These are phyloP conservation scores for Parthenolecanium corni DNA, from an alignment of 2,888 invertebrate species.

Conservation along the genomic window DNA sequence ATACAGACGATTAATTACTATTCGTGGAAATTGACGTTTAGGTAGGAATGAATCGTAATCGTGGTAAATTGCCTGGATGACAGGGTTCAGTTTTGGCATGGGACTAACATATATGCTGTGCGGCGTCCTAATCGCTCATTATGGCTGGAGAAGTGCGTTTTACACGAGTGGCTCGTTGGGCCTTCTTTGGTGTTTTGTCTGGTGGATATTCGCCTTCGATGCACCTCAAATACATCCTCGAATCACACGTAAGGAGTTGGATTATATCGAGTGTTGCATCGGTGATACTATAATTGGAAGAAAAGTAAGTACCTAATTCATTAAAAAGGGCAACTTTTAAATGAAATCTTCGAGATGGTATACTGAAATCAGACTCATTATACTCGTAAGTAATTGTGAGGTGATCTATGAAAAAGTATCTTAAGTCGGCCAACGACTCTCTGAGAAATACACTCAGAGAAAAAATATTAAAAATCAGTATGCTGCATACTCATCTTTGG, in stretches of 20 bases:
- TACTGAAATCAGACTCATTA: no score
- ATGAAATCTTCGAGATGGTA: no score
- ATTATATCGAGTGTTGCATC: conserved; percentile 54
- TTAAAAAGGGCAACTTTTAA: background rate
- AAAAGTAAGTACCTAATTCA: conserved; percentile 36
- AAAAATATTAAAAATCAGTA: no score
- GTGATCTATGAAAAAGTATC: no score
- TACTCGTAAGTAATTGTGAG: no score
- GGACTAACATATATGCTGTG: conserved; percentile 58
- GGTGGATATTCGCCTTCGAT: conserved; percentile 57
- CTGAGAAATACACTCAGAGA: no score
- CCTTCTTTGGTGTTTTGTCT: conserved; percentile 52
- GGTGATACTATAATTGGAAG: conserved; percentile 43
- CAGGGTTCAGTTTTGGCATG: conserved; percentile 61
- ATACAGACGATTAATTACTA: conserved; percentile 1
- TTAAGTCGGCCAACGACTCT: no score
- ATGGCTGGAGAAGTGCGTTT: conserved; percentile 56
- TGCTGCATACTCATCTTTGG: no score
- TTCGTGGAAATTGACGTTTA: conserved; percentile 22
- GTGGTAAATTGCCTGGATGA: conserved; percentile 32
- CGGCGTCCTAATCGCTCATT: conserved; percentile 55
- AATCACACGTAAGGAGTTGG: conserved; percentile 51
- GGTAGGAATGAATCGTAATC: conserved; percentile 28
- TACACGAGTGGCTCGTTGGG: conserved; percentile 57
- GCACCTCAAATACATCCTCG: conserved; percentile 56